phyloP scores from a whole-genome alignment of 2,113 vertebrate genomes.

The Platichthys flesus region DNA sequence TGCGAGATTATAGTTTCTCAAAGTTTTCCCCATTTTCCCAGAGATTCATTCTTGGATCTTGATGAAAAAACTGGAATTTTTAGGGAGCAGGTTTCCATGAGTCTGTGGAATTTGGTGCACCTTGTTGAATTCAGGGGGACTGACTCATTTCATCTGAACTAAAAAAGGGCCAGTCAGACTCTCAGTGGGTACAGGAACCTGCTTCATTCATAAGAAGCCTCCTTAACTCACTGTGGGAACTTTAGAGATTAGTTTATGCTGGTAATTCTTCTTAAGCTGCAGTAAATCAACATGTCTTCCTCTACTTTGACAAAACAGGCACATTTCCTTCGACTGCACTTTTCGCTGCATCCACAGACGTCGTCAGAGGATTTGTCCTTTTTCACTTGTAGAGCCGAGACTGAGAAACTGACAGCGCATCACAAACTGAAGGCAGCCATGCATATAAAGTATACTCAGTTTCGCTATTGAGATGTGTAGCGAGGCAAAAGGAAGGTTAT shows the following conservation, averaged over 20 bases:
- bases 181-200: constrained; percentile 13
- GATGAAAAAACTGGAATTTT: no score
- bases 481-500: neutral
- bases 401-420: constrained; percentile 18
- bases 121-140: neutral
- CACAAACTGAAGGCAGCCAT: constrained; percentile 13
- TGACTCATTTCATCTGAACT: neutral
- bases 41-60: no score
- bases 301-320: constrained; percentile 2
- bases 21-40: no score
- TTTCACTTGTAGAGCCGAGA: neutral
- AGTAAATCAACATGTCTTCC: neutral
- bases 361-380: constrained; percentile 18
- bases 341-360: neutral
- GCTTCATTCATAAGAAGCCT: constrained; percentile 1
- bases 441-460: constrained; percentile 10
- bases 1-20: no score
- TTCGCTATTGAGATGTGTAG: neutral
- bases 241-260: neutral
- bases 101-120: no score
- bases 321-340: neutral
- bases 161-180: neutral
- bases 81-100: no score
- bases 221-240: no score
- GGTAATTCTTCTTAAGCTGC: neutral